phyloP scores from a whole-genome alignment of 2,113 vertebrate species.

The Onychostruthus taczanowskii region DNA sequence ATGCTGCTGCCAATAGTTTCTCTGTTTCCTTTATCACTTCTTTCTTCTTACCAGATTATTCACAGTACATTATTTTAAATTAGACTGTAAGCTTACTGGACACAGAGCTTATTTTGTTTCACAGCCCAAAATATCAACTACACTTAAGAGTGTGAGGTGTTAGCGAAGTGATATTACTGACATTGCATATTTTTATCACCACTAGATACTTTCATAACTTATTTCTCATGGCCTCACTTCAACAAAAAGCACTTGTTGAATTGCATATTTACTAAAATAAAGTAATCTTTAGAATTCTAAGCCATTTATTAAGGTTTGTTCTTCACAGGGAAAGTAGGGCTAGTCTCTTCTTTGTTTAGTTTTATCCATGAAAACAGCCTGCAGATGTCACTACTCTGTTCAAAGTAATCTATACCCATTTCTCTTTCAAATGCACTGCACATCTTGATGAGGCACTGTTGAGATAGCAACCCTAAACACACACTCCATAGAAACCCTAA shows the following conservation, averaged over 20 bases:
- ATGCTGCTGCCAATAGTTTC: neutral
- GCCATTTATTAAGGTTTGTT: neutral
- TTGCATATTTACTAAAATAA: neutral
- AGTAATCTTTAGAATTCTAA: neutral
- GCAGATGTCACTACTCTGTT: neutral
- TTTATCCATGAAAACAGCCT: neutral
- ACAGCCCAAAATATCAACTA: neutral
- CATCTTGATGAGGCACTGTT: neutral
- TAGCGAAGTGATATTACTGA: neutral
- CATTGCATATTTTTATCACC: neutral
- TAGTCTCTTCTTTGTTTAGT: neutral
- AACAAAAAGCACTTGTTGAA: neutral
- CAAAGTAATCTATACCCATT: neutral
- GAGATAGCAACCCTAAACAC: neutral
- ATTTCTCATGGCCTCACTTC: neutral
- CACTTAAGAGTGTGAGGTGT: neutral
- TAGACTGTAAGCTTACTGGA: neutral
- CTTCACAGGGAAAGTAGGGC: neutral
- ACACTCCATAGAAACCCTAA: neutral
- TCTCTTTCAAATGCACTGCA: neutral
- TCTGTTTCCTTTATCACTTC: neutral
- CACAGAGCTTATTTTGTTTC: neutral
- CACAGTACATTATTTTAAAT: neutral
- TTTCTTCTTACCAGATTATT: neutral
- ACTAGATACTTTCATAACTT: neutral